Conservation (phyloP, 2,888 invertebrate species). For the Epinotia brunnichana region DNA sequence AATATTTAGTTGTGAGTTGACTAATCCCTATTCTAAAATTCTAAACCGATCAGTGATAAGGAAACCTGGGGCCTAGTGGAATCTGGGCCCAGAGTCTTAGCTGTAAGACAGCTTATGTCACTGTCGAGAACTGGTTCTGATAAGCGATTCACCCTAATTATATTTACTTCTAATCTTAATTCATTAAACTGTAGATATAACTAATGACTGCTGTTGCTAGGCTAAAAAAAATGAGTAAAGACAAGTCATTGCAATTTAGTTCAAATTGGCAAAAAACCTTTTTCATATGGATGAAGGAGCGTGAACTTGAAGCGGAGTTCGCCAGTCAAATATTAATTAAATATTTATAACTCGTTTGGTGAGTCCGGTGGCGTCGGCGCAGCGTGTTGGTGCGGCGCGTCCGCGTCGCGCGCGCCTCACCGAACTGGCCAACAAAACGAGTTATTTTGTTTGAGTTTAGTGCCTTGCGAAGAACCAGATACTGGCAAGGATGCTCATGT, state of each 20-base stretch:
- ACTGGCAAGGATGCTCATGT: background rate
- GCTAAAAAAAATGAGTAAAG: conserved; percentile 34
- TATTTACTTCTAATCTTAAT: conserved; percentile 34
- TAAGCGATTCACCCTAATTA: conserved; percentile 17
- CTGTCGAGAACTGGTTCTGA: conserved; percentile 13
- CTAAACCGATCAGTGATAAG: background rate
- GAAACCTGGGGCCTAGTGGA: no score
- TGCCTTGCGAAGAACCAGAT: conserved; percentile 9
- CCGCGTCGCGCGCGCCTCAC: conserved; percentile 43
- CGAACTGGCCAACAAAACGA: conserved; percentile 20
- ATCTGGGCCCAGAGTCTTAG: no score
- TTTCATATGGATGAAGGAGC: conserved; percentile 51
- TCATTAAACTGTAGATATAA: conserved; percentile 30
- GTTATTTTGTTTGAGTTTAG: conserved; percentile 27
- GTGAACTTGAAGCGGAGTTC: conserved; percentile 73
- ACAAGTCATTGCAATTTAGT: conserved; percentile 29
- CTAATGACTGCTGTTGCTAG: conserved; percentile 34
- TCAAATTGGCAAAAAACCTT: conserved; percentile 40
- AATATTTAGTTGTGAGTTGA: background rate
- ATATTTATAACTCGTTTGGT: conserved; percentile 78
- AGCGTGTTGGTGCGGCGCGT: conserved; percentile 62
- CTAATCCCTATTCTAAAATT: conserved; percentile 1
- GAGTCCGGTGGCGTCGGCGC: conserved; percentile 56
- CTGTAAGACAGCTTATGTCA: conserved; percentile 11
- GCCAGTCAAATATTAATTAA: conserved; percentile 78